Conservation (phyloP, 2,888 invertebrate genomes). For the Trissonchulus latispiculum region DNA sequence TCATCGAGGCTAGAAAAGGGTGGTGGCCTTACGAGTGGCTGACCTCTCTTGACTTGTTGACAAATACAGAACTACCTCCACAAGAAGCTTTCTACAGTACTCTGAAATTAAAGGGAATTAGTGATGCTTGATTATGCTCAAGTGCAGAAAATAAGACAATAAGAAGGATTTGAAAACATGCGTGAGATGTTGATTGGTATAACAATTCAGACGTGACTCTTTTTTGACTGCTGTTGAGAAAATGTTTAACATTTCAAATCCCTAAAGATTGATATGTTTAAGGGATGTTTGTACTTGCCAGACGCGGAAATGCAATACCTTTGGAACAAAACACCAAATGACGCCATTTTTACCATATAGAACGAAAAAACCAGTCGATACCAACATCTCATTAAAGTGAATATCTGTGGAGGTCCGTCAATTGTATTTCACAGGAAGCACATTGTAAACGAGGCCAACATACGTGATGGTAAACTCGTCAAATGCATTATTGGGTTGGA, state of each 20-base stretch:
- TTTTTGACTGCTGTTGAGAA: constrained; percentile 25
- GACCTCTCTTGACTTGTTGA: not conserved
- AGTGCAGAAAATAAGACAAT: not conserved
- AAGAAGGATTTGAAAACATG: not conserved
- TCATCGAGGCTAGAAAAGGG: not conserved
- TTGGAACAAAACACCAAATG: constrained; percentile 25
- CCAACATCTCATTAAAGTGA: not conserved
- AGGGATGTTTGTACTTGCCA: constrained; percentile 23
- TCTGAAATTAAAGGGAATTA: not conserved
- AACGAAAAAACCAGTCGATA: not conserved
- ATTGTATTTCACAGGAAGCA: not conserved
- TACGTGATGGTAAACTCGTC: too few relatives aligned
- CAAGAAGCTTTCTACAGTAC: constrained; percentile 1
- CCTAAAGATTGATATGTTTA: constrained; percentile 9
- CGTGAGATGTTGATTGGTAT: constrained; percentile 21
- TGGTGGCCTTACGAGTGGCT: not conserved
- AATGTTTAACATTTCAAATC: constrained; percentile 25
- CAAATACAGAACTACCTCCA: not conserved
- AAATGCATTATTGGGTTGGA: too few relatives aligned
- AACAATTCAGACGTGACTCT: constrained; percentile 23
- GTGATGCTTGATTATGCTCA: not conserved
- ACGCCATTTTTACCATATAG: not conserved
- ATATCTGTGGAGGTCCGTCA: not conserved
- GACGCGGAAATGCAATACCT: constrained; percentile 19
- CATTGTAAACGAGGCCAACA: too few relatives aligned